Conservation (phyloP, 1,140 invertebrate species). For the Eumeta japonica region DNA sequence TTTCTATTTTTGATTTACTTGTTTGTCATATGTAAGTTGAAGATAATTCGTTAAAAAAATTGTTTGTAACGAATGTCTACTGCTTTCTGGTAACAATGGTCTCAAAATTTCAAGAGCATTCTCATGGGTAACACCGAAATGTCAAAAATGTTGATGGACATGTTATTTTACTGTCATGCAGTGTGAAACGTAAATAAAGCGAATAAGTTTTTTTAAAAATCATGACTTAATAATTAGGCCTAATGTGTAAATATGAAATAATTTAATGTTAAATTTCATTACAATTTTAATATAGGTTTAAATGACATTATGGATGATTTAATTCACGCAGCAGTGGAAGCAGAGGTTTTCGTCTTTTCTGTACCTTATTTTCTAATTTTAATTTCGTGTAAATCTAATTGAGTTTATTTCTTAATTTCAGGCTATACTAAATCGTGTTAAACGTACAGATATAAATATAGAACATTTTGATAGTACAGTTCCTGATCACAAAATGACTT, state of each 20-base stretch:
- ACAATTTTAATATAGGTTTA: constrained; percentile 48
- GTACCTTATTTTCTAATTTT: constrained; percentile 16
- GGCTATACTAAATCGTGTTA: constrained; percentile 49
- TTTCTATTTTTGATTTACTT: too few relatives aligned
- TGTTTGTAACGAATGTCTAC: too few relatives aligned
- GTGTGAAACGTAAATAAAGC: constrained; percentile 58
- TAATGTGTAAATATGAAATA: constrained; percentile 51
- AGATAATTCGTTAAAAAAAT: too few relatives aligned
- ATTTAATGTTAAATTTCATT: constrained; percentile 43
- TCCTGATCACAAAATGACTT: constrained; percentile 54
- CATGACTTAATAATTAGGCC: constrained; percentile 54
- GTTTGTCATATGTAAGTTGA: too few relatives aligned
- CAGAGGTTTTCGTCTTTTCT: constrained; percentile 49
- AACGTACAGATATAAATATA: constrained; percentile 49
- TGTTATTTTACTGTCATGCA: constrained; percentile 58
- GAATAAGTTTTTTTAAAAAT: constrained; percentile 51
- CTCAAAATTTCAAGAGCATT: too few relatives aligned
- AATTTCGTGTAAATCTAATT: background rate
- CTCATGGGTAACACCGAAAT: too few relatives aligned
- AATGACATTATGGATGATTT: constrained; percentile 59
- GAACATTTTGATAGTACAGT: constrained; percentile 48
- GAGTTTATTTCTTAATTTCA: constrained; percentile 22
- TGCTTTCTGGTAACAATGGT: too few relatives aligned
- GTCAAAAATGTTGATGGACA: constrained; percentile 55
- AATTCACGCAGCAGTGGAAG: constrained; percentile 59